Base-by-base conservation (phyloP, 2,888 invertebrate genomes). In the Synergus umbraculus region DNA sequence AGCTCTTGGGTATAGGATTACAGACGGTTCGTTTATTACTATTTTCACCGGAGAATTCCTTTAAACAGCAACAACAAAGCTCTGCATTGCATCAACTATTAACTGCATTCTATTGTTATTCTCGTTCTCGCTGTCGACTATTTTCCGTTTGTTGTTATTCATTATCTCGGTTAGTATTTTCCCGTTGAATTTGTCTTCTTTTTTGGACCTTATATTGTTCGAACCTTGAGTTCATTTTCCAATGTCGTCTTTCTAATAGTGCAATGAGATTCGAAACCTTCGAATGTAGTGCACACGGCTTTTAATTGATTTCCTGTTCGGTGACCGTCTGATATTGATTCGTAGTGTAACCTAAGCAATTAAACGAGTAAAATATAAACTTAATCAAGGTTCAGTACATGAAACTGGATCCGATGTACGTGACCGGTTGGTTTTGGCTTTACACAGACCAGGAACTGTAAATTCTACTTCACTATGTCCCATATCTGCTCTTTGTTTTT, bases 101-200 rank as follows among this genome's bases (percentile, higher is more conserved):
- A 22, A 69, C 7, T 49, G 8, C 9, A 54, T 69, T 69, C 22
- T 69, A 69, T 69, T 69, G 67, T 69, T 66, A 44, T 66, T 5
- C 44, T 18, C 5, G 12, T n/a, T 15, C n/a, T 18, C 18, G 12
- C 37, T 66, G 4, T 18, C 10, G 58, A 3, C 58, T 9, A 18
- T 58, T 18, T 58, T 49, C 15, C 3, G 58, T 58, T 58, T 8
- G 9, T 58, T 58, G 58, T 18, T 4, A 18, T 58, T 58, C 8
- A 58, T 58, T 58, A 2, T 22, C 58, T 58, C 10, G 1, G 18
- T 58, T 58, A 15, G 15, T 49, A 49, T 49, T 49, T 49, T 49
- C 15, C 5, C 7, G 9, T 43, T 1, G 5, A 49, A 49, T 49
- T 15, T 15, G 49, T 49, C n/a, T 54, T 8, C 8, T 8, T 49